phyloP scores from a whole-genome alignment of 2,888 invertebrate genomes.

The Netelia virgata region DNA sequence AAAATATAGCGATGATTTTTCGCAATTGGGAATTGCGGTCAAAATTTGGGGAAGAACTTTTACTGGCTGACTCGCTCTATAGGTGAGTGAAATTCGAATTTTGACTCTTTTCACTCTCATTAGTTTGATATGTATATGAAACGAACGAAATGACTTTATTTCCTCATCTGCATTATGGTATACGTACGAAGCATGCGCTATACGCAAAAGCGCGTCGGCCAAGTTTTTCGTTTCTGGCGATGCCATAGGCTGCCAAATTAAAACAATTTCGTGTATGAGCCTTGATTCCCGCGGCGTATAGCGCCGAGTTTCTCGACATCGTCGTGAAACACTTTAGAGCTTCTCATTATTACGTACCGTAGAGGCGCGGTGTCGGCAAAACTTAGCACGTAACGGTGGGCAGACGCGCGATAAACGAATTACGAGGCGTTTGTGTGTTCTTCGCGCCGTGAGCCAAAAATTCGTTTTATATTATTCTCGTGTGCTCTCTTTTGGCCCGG shows the following conservation, averaged over 20 bases:
- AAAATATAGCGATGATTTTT: not conserved
- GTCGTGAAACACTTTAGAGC: constrained; percentile 56
- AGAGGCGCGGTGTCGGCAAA: constrained; percentile 12
- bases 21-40: not conserved
- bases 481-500: constrained; percentile 33
- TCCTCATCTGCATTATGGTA: constrained; percentile 48
- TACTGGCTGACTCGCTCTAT: constrained; percentile 25
- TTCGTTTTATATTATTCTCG: constrained; percentile 67
- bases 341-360: constrained; percentile 62
- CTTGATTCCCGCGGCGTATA: not conserved
- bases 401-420: constrained; percentile 77
- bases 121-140: not conserved
- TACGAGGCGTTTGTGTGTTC: constrained; percentile 68
- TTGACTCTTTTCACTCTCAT: constrained; percentile 21
- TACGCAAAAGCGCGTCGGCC: constrained; percentile 38
- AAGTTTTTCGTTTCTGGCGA: constrained; percentile 57
- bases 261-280: constrained; percentile 48
- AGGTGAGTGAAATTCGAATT: constrained; percentile 20
- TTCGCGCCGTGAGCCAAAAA: constrained; percentile 68
- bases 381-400: constrained; percentile 66
- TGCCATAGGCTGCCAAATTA: constrained; percentile 61
- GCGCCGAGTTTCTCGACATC: not conserved
- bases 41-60: constrained; percentile 46
- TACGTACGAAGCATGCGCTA: constrained; percentile 13
- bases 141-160: constrained; percentile 61